phyloP scores from a whole-genome alignment of 2,797 vertebrate genomes.

The Thripadectes ignobilis region DNA sequence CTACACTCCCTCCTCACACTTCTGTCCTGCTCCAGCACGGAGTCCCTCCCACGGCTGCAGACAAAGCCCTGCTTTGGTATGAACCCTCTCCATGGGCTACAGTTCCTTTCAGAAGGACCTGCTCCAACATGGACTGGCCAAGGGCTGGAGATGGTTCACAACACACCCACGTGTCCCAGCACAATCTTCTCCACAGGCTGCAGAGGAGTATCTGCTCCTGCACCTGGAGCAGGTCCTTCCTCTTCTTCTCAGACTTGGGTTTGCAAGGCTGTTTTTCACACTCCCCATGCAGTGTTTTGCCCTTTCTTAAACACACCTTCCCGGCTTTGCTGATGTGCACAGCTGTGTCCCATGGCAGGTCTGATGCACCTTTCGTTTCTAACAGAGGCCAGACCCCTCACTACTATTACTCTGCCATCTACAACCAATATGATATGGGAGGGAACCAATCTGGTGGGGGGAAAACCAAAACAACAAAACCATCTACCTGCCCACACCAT shows the following conservation, averaged over 20 bases:
- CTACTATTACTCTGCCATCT: neutral
- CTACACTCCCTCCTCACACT: neutral
- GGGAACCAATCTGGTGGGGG: accelerated
- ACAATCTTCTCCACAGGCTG: neutral
- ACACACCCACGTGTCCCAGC: accelerated
- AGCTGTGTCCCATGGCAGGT: neutral
- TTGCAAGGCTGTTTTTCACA: neutral
- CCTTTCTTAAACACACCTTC: neutral
- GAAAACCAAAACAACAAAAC: neutral
- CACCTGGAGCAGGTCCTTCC: neutral
- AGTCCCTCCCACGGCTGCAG: neutral
- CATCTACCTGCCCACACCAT: neutral
- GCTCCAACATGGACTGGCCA: accelerated
- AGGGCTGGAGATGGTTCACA: neutral
- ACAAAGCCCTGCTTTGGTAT: neutral
- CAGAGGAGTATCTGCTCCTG: neutral
- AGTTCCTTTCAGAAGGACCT: neutral
- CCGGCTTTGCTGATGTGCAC: neutral
- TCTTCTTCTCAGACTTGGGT: neutral
- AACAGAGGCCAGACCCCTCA: neutral
- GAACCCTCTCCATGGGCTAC: no score
- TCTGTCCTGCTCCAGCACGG: neutral
- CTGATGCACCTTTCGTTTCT: neutral
- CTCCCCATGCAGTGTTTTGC: neutral
- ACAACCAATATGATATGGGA: neutral